phyloP scores from a whole-genome alignment of 37 sponge, comb jelly and placozoan species.

The Aplysina aerophoba region DNA sequence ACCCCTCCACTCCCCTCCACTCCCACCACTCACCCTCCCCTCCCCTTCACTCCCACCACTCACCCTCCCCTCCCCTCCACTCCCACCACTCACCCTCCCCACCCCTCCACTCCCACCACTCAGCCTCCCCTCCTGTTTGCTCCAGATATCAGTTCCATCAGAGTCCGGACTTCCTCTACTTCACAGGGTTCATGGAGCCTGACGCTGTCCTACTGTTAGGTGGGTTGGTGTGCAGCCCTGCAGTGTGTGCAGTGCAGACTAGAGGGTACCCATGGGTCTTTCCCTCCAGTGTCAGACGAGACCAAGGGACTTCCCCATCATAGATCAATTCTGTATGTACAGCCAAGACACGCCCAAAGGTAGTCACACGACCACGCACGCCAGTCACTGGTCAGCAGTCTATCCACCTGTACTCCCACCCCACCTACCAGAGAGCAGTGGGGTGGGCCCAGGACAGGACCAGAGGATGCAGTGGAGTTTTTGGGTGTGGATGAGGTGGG shows the following conservation, averaged over 20 bases:
- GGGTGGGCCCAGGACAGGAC: slow-evolving; percentile 76
- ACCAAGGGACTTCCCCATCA: slow-evolving; percentile 45
- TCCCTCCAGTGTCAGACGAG: slow-evolving; percentile 2
- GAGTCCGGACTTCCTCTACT: slow-evolving; percentile 76
- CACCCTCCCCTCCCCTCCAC: too few relatives aligned
- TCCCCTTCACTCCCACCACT: too few relatives aligned
- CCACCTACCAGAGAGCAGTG: slow-evolving; percentile 63
- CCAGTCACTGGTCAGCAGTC: too few relatives aligned
- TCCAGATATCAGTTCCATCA: slow-evolving; percentile 79
- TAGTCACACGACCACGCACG: not conserved
- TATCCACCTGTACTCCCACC: too few relatives aligned
- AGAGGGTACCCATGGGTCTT: too few relatives aligned
- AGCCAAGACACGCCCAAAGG: slow-evolving; percentile 56
- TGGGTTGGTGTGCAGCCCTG: not conserved
- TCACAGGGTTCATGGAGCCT: slow-evolving; percentile 79
- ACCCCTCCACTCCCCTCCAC: too few relatives aligned
- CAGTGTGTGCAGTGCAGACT: too few relatives aligned
- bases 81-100: not conserved
- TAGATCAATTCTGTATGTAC: slow-evolving; percentile 67
- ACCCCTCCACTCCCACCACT: not conserved
- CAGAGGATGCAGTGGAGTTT: slow-evolving; percentile 65
- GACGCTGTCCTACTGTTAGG: slow-evolving; percentile 73
- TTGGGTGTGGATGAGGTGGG: slow-evolving; percentile 78
- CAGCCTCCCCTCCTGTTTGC: not conserved
- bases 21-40: too few relatives aligned